These are phyloP conservation scores for Neosalanx taihuensis DNA, from an alignment of 2,797 vertebrate genomes.

Conservation along the genomic window DNA sequence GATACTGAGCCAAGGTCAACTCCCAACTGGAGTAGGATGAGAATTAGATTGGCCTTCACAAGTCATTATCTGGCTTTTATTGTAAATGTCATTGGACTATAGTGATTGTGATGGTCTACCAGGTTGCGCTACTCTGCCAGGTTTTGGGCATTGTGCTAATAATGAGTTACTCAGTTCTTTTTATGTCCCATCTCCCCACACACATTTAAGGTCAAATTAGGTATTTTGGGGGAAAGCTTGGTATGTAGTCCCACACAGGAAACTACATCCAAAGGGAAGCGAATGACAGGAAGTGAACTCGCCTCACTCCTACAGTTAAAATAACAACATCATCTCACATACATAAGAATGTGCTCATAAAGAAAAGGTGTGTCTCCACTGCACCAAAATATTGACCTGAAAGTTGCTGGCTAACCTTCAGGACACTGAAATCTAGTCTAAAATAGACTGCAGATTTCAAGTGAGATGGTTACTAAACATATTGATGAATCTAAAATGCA, in stretches of 20 bases:
- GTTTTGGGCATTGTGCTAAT: no score
- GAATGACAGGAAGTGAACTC: conserved; percentile 63
- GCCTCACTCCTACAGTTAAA: conserved; percentile 44
- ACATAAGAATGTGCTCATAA: conserved; percentile 26
- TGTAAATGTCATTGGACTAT: no score
- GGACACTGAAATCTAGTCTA: not conserved
- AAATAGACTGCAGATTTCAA: no score
- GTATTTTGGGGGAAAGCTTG: no score
- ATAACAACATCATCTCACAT: conserved; percentile 44
- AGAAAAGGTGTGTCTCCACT: conserved; percentile 12
- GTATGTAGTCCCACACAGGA: conserved; percentile 47
- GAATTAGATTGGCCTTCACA: not conserved
- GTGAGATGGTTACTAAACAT: no score
- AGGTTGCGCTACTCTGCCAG: no score
- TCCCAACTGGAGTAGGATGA: not conserved
- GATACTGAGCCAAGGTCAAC: conserved; percentile 11
- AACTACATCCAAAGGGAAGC: conserved; percentile 60
- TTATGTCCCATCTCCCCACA: not conserved
- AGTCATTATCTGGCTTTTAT: not conserved
- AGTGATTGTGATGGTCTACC: no score
- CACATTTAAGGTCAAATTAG: no score
- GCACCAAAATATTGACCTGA: conserved; percentile 1
- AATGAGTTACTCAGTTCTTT: not conserved
- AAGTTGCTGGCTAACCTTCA: not conserved
- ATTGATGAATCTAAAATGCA: no score